Evolutionary conservation across 2,888 invertebrate genomes (phyloP).

Genomic region (Tetropium fuscum): DNA sequence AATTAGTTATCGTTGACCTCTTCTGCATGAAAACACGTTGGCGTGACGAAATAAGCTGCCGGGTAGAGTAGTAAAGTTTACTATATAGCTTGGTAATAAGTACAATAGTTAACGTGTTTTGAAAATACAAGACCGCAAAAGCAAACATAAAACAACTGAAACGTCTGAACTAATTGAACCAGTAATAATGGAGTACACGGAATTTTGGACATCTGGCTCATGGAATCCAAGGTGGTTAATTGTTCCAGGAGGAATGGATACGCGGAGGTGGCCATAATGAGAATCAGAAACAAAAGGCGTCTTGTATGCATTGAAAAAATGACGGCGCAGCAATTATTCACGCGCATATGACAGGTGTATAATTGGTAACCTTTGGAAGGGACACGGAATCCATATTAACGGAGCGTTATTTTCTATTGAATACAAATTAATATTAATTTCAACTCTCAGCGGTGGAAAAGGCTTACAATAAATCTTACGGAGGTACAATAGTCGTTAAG

Average conservation of each 20-base stretch:
- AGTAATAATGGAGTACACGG: no score
- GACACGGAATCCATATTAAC: conserved; percentile 3
- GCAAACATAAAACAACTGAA: background rate
- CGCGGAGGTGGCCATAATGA: conserved; percentile 12
- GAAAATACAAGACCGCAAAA: background rate
- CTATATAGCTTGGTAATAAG: no score
- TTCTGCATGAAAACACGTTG: no score
- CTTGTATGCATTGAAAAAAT: conserved; percentile 19
- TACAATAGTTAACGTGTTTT: no score
- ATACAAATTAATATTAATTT: no score
- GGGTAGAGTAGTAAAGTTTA: no score
- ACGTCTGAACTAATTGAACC: background rate
- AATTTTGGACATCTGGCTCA: conserved; percentile 6
- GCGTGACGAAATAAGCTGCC: no score
- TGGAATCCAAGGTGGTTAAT: conserved; percentile 13
- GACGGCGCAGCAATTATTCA: conserved; percentile 9
- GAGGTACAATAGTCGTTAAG: no score
- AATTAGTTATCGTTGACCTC: no score
- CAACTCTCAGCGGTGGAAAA: no score
- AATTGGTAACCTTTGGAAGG: background rate
- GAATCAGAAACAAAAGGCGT: conserved; percentile 12
- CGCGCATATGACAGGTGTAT: conserved; percentile 6
- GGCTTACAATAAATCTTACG: no score
- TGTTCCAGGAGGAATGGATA: conserved; percentile 16
- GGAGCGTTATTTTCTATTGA: conserved; percentile 1